Evolutionary conservation across 2,113 vertebrate genomes (phyloP).

Genomic region (Corynorhinus townsendii): DNA sequence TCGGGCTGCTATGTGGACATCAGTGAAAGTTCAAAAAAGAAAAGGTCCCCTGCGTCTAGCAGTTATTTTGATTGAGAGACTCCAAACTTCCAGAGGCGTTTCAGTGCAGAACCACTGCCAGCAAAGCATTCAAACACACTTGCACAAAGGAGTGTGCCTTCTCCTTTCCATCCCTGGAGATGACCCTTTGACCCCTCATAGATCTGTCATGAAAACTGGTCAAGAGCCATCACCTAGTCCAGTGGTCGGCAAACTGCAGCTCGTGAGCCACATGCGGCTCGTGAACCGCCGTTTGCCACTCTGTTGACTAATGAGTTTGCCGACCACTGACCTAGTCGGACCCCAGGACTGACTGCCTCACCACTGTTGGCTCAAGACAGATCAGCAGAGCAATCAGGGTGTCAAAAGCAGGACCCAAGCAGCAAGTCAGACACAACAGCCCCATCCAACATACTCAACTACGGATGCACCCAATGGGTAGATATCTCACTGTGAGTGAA

Average conservation of each 20-base stretch:
- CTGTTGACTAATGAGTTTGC: too few species aligned
- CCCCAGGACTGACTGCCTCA: neutral
- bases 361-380: neutral
- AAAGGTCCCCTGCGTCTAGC: neutral
- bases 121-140: neutral
- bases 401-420: too few species aligned
- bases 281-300: too few species aligned
- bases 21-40: neutral
- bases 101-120: neutral
- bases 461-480: fast-evolving
- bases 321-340: neutral
- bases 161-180: neutral
- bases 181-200: neutral
- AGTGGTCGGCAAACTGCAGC: too few species aligned
- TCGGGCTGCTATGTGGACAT: neutral
- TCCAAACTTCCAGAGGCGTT: neutral
- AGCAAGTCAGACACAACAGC: neutral
- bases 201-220: neutral
- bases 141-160: neutral
- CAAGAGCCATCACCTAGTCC: too few species aligned
- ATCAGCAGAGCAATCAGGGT: neutral
- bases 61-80: neutral
- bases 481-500: neutral
- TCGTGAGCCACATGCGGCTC: too few species aligned
- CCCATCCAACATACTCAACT: neutral